Base-by-base conservation (phyloP, 2,797 vertebrate species). In the Cuniculus paca region DNA sequence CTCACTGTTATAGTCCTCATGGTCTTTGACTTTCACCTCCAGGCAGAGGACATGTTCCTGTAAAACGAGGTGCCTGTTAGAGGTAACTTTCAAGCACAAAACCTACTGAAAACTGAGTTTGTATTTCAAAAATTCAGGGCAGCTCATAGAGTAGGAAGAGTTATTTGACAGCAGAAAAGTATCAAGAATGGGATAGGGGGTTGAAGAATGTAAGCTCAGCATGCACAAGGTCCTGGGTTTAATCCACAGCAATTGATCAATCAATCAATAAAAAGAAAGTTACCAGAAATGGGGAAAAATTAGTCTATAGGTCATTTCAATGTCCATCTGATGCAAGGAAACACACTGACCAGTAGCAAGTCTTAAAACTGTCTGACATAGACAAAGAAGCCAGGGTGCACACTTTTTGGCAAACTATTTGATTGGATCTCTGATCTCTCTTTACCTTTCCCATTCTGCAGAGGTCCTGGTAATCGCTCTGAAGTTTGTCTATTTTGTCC, bases 1-100 rank as follows among this genome's bases (percentile, higher is more conserved):
- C 95, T 99, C 99, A 19, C 98, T 98, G 42, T 99, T 99, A 97
- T 99, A 99, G 42, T 98, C 98, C 96, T 99, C 99, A 50, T 99
- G 99, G 95, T 99, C 99, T 98, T 98, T 99, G 94, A 99, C 99
- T 98, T 99, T 99, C 1, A 95, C 97, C 42, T 99, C 99, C 96
- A 99, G 98, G 68, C 98, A 98, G 97, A 98, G 98, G 94, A 99
- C 99, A 0, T 98, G 99, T 24, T 97, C 97, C 99, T 99, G 96
- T 65, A 54, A 87, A 96, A 52, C 70, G 94, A 97, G 79, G 50
- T 90, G 63, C 0, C 8, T 26, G 7, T 91, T 84, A 78, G 68
- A 26, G 4, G 26, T 61, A 83, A 63, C 48, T 93, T 16, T 45
- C 81, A 77, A 19, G 81, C 63, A 19, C 74, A 78, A 84, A 79